Base-by-base conservation (phyloP, 53 echinoderm and acorn worm species). In the Echinarachnius parma region DNA sequence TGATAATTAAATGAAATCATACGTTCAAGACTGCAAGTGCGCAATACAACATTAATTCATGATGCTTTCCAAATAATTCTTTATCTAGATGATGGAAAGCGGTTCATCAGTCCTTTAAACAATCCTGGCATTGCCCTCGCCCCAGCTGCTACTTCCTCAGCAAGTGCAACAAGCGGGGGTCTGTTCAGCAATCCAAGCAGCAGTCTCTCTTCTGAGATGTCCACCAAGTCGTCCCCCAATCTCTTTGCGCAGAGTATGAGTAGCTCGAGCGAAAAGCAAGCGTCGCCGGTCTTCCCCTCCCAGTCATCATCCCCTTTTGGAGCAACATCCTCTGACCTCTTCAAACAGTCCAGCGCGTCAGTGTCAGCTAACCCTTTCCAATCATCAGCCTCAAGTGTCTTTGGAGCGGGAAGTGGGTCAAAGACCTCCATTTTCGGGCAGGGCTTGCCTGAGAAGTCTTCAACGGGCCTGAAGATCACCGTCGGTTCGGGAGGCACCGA, bases 71-170 rank as follows among this genome's bases (percentile, higher is more conserved):
- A n/a, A n/a, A n/a, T n/a, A n/a, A n/a, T n/a, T n/a, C n/a, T n/a
- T n/a, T 20, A n/a, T 11, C 16, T 3, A 50, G 69, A 69, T 49
- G 53, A 33, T 28, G 69, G 69, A 18, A 50, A 52, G 35, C 22
- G 69, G 5, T 69, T 52, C 30, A 53, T 69, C 31, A 69, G 69
- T 34, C 69, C 69, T 28, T 33, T 69, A 53, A 69, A 69, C 29
- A 69, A 69, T 21, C 69, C 69, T 3, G 53, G 32, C 34, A 3
- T 69, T 5, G 69, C 50, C 1, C 9, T 27, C 29, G 16, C 10
- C 2, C 20, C 69, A 3, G 21, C 69, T n/a, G n/a, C n/a, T 33
- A 30, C 53, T 32, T 19, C 69, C 11, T 29, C 39, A 39, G 13
- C 7, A 7, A n/a, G n/a, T n/a, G 31, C 33, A 28, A 22, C 53